Conservation (phyloP, 92 coral and sea anemone genomes). For the Siderastrea radians region DNA sequence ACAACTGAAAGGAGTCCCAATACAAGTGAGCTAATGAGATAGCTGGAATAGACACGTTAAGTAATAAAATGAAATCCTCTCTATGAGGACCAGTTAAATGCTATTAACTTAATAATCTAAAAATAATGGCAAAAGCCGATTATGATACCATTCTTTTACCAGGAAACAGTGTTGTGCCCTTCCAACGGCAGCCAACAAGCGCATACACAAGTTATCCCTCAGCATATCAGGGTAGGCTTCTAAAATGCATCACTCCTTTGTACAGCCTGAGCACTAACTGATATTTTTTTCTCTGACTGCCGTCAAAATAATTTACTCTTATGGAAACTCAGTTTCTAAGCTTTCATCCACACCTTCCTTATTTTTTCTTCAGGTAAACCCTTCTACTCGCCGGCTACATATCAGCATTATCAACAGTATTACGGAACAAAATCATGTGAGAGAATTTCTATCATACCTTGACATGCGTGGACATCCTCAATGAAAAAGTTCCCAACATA, state of each 20-base stretch:
- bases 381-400: background rate
- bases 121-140: background rate
- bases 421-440: slow-evolving; percentile 34
- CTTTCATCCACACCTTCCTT: background rate
- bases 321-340: too few species aligned
- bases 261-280: too few species aligned
- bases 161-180: slow-evolving; percentile 7
- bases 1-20: too few species aligned
- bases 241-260: too few species aligned
- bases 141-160: background rate
- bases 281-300: background rate
- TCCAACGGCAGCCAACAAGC: background rate
- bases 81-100: background rate
- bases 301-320: too few species aligned
- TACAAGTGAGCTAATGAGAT: too few species aligned
- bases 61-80: too few species aligned
- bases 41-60: too few species aligned
- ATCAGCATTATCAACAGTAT: slow-evolving; percentile 18
- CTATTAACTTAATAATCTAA: background rate
- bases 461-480: background rate
- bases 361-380: slow-evolving; percentile 9
- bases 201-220: slow-evolving; percentile 6
- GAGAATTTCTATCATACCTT: background rate
- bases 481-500: too few species aligned
- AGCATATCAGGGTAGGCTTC: slow-evolving; percentile 14